phyloP scores from a whole-genome alignment of 2,888 invertebrate genomes.

The Acanthopleura granulata region DNA sequence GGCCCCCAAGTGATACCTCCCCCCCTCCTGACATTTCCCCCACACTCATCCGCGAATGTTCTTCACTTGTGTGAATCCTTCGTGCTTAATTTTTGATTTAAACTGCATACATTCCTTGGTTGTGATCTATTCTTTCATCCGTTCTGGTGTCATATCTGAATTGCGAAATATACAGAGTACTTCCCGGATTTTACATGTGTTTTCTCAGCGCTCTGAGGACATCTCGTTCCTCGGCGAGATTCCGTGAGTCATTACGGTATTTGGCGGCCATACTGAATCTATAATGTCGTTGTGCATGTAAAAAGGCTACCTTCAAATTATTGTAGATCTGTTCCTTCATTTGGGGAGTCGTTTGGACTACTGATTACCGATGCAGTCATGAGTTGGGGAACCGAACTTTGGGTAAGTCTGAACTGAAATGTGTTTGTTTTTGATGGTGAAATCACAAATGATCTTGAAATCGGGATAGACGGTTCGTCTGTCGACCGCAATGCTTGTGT shows the following conservation, averaged over 20 bases:
- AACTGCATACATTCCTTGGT: too few relatives aligned
- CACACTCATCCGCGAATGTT: too few relatives aligned
- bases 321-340: neutral
- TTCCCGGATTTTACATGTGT: neutral
- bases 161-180: neutral
- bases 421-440: too few relatives aligned
- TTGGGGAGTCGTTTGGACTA: neutral
- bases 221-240: neutral
- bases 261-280: constrained; percentile 14
- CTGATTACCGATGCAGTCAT: constrained; percentile 33
- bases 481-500: too few relatives aligned
- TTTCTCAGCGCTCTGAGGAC: neutral
- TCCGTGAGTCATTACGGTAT: neutral
- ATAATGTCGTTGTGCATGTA: constrained; percentile 5
- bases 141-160: neutral
- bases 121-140: too few relatives aligned
- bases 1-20: too few relatives aligned
- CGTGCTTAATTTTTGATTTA: too few relatives aligned
- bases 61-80: too few relatives aligned
- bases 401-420: constrained; percentile 47
- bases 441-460: too few relatives aligned
- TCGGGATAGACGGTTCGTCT: too few relatives aligned
- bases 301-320: neutral
- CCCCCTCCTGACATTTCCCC: too few relatives aligned
- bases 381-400: constrained; percentile 65